phyloP scores from a whole-genome alignment of 2,113 vertebrate species.

The Mobula birostris region DNA sequence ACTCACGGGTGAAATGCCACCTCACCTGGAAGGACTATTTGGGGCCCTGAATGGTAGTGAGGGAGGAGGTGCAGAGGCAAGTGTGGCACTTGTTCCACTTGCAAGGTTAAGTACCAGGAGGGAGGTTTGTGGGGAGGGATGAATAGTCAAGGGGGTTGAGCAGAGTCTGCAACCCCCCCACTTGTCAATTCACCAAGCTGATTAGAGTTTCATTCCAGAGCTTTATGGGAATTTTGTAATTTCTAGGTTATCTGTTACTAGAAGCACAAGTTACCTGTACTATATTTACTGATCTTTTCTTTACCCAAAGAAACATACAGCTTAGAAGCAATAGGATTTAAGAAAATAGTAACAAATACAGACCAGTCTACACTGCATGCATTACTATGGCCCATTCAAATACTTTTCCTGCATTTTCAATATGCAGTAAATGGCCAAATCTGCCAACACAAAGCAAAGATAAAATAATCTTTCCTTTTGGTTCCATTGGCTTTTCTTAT shows the following conservation, averaged over 20 bases:
- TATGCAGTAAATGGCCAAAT: background rate
- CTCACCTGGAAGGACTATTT: too few species aligned
- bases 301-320: background rate
- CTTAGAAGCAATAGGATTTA: background rate
- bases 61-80: too few species aligned
- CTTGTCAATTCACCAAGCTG: background rate
- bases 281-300: background rate
- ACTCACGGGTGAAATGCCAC: too few species aligned
- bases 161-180: too few species aligned
- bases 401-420: background rate
- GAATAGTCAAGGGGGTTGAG: too few species aligned
- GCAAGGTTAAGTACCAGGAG: too few species aligned
- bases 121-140: too few species aligned
- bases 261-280: background rate
- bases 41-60: too few species aligned
- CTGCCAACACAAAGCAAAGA: background rate
- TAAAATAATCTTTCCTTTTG: background rate
- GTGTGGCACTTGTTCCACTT: too few species aligned
- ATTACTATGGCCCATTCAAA: background rate
- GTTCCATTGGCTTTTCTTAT: background rate
- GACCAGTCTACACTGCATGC: background rate
- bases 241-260: background rate
- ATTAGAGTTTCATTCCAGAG: background rate
- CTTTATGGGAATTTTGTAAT: too few species aligned
- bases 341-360: background rate